Evolutionary conservation across 2,888 invertebrate genomes (phyloP).

Genomic region (Tenthredo livida): DNA sequence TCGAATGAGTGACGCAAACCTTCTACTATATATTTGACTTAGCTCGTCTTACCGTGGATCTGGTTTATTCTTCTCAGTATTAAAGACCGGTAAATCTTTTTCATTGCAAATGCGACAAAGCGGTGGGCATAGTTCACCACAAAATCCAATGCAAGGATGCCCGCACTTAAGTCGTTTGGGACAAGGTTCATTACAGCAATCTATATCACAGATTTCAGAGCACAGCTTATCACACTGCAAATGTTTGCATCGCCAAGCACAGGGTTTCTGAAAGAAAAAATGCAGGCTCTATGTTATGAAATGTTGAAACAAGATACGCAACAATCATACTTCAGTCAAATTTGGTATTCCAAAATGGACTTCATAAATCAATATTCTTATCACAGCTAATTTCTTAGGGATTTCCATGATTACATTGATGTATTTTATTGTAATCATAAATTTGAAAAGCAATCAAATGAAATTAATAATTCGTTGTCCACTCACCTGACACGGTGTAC

Average conservation of each 20-base stretch:
- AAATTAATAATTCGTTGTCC: background rate
- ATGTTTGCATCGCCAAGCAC: conserved; percentile 79
- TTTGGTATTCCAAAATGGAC: background rate
- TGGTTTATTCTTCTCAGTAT: conserved; percentile 79
- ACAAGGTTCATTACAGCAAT: conserved; percentile 79
- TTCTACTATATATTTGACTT: too few species aligned
- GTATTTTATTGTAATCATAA: background rate
- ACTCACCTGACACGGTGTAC: conserved; percentile 72
- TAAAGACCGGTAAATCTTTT: conserved; percentile 78
- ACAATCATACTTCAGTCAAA: background rate
- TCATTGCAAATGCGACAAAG: conserved; percentile 82
- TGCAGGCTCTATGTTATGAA: background rate
- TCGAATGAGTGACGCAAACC: background rate
- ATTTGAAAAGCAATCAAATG: background rate
- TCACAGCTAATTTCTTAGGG: background rate
- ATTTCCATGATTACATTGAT: background rate
- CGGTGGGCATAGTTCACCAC: conserved; percentile 85
- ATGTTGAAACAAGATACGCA: background rate
- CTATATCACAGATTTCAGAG: conserved; percentile 77
- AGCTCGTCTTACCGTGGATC: conserved; percentile 77
- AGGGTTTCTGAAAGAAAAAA: conserved; percentile 73
- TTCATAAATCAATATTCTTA: background rate
- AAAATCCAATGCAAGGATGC: conserved; percentile 85
- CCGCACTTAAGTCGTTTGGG: conserved; percentile 78
- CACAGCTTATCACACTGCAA: conserved; percentile 79